These are phyloP conservation scores for Ceratina japonica DNA, from an alignment of 1,140 invertebrate species.

Conservation along the genomic window DNA sequence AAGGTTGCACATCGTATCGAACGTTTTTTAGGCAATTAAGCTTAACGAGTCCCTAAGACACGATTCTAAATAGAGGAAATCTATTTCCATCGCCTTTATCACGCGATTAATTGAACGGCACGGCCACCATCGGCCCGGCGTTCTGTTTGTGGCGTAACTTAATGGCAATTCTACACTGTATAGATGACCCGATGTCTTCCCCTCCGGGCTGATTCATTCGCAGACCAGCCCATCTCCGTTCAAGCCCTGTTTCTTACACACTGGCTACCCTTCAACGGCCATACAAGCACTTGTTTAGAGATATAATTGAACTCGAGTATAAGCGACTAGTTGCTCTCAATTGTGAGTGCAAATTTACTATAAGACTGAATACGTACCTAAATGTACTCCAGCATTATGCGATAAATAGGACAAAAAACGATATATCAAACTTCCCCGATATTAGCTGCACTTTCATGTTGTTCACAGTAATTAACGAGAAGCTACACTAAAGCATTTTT, in stretches of 20 bases:
- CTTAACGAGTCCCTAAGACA: not conserved
- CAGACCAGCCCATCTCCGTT: constrained; percentile 34
- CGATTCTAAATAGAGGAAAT: constrained; percentile 32
- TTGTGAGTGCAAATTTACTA: too few relatives aligned
- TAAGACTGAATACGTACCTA: too few relatives aligned
- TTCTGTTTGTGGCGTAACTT: constrained; percentile 62
- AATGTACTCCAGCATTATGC: too few relatives aligned
- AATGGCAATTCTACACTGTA: constrained; percentile 53
- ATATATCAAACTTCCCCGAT: too few relatives aligned
- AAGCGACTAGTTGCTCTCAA: too few relatives aligned
- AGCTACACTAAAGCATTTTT: too few relatives aligned
- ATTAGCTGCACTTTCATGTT: too few relatives aligned
- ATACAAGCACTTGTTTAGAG: constrained; percentile 47
- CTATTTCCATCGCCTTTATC: constrained; percentile 26
- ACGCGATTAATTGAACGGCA: constrained; percentile 65
- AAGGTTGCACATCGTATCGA: not conserved
- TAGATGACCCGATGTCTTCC: constrained; percentile 53
- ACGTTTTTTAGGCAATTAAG: constrained; percentile 9
- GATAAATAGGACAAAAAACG: too few relatives aligned
- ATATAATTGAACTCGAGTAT: not conserved
- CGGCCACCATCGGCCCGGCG: constrained; percentile 26
- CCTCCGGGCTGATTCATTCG: constrained; percentile 48
- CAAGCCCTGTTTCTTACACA: constrained; percentile 23
- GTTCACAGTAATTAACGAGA: too few relatives aligned
- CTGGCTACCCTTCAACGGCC: constrained; percentile 19